phyloP scores from a whole-genome alignment of 2,113 vertebrate genomes.

The Uria aalge region DNA sequence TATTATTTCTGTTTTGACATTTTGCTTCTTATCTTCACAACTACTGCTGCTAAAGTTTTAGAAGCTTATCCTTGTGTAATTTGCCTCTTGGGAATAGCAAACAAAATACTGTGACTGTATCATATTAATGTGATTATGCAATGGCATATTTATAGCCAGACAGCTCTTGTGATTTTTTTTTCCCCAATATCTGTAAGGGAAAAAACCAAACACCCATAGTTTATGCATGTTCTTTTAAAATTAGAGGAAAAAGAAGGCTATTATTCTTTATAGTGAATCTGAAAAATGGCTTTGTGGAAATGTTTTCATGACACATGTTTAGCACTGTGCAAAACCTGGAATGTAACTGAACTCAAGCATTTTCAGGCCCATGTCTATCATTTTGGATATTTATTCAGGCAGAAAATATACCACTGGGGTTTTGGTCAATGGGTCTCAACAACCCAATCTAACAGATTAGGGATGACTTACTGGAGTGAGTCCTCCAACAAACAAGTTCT shows the following conservation, averaged over 20 bases:
- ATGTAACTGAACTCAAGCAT: not conserved
- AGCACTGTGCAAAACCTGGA: not conserved
- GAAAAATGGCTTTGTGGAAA: not conserved
- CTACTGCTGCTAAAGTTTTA: slow-evolving; percentile 26
- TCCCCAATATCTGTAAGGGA: not conserved
- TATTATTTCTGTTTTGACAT: slow-evolving; percentile 31
- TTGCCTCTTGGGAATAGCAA: slow-evolving; percentile 36
- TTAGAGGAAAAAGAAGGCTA: not conserved
- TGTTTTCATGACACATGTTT: not conserved
- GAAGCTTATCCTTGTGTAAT: slow-evolving; percentile 8
- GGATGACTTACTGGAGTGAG: not conserved
- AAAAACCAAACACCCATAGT: not conserved
- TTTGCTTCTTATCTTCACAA: slow-evolving; percentile 4
- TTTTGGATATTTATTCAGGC: not conserved
- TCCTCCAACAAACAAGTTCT: not conserved
- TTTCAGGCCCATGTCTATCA: not conserved
- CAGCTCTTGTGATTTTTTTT: not conserved
- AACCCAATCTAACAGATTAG: not conserved
- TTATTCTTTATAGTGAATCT: not conserved
- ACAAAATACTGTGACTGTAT: slow-evolving; percentile 49
- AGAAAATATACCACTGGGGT: not conserved
- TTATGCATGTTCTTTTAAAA: not conserved
- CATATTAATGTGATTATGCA: slow-evolving; percentile 53
- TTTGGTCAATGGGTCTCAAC: not conserved
- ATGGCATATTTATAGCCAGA: slow-evolving; percentile 49